These are phyloP conservation scores for Deilephila elpenor DNA, from an alignment of 2,888 invertebrate genomes.

Conservation along the genomic window DNA sequence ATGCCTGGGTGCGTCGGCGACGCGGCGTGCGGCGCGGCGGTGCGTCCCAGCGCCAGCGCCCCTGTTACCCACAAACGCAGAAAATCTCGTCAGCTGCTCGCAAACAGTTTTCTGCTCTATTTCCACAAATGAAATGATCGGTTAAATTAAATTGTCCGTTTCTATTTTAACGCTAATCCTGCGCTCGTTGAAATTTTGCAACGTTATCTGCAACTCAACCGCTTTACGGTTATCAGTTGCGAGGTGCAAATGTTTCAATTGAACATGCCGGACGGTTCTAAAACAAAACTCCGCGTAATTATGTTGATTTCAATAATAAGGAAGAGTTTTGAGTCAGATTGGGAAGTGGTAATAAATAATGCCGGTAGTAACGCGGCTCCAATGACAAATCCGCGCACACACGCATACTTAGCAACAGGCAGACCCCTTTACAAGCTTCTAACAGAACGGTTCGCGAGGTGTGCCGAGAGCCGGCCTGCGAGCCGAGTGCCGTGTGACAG, in stretches of 20 bases:
- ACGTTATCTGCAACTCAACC: slow-evolving; percentile 47
- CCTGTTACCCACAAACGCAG: slow-evolving; percentile 67
- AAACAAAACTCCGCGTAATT: slow-evolving; percentile 56
- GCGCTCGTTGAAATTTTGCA: slow-evolving; percentile 54
- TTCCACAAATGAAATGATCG: slow-evolving; percentile 74
- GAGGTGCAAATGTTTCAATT: slow-evolving; percentile 58
- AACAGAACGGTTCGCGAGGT: slow-evolving; percentile 51
- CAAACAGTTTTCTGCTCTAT: slow-evolving; percentile 76
- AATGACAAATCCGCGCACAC: slow-evolving; percentile 67
- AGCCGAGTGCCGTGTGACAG: slow-evolving; percentile 73
- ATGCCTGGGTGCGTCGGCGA: slow-evolving; percentile 65
- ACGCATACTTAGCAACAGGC: slow-evolving; percentile 75
- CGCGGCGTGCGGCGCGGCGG: slow-evolving; percentile 57
- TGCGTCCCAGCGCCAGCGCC: slow-evolving; percentile 43
- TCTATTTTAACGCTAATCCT: slow-evolving; percentile 61
- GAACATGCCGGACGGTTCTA: slow-evolving; percentile 52
- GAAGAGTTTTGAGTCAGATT: slow-evolving; percentile 66
- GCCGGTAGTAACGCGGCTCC: slow-evolving; percentile 68
- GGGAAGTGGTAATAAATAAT: slow-evolving; percentile 74
- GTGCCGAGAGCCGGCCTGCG: neutral
- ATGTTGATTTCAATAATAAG: slow-evolving; percentile 63
- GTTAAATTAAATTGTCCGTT: slow-evolving; percentile 72
- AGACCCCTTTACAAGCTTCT: slow-evolving; percentile 80
- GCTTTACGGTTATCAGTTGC: slow-evolving; percentile 59
- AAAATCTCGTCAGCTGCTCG: slow-evolving; percentile 67